Base-by-base conservation (phyloP, 2,888 invertebrate genomes). In the Plusia festucae region DNA sequence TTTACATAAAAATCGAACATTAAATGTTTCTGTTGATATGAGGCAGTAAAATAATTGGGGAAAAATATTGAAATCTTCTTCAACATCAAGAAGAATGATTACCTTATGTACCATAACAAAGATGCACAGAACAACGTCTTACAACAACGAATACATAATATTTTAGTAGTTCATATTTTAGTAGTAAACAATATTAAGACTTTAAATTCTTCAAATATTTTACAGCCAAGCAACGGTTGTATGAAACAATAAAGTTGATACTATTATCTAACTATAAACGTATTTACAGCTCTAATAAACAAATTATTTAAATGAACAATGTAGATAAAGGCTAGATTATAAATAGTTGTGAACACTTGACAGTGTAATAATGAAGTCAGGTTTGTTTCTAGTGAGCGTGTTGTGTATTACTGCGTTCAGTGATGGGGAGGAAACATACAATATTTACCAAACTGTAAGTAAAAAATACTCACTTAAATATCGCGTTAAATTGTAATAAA, bases 391-490 rank as follows among this genome's bases (percentile, higher is more conserved):
- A 6, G 62, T 59, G 24, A 56, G 54, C 51, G 60, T 58, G 1
- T 16, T 76, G 34, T 74, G 68, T 53, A 56, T 44, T 8, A 30
- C 70, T n/a, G 63, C 53, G n/a, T 30, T 64, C 24, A 46, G 54
- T 32, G 2, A 30, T 34, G 54, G 53, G 2, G 53, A 44, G 6
- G 40, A 9, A 16, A n/a, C 15, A 7, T 73, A 30, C 34, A 63
- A 60, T 9, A 20, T 76, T 13, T 79, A 78, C 15, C 63, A 79
- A 68, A 79, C 79, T 58, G 79, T 79, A 44, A 78, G 79, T 76
- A 56, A 6, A 30, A n/a, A 0, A 18, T 18, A 2, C n/a, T 6
- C 9, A 46, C 9, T 1, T 46, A 11, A 18, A 46, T 40, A n/a
- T 40, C 5, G 46, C 16, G 18, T 18, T 15, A 2, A 13, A 34